Conservation (phyloP, 2,113 vertebrate species). For the Saimiri boliviensis region DNA sequence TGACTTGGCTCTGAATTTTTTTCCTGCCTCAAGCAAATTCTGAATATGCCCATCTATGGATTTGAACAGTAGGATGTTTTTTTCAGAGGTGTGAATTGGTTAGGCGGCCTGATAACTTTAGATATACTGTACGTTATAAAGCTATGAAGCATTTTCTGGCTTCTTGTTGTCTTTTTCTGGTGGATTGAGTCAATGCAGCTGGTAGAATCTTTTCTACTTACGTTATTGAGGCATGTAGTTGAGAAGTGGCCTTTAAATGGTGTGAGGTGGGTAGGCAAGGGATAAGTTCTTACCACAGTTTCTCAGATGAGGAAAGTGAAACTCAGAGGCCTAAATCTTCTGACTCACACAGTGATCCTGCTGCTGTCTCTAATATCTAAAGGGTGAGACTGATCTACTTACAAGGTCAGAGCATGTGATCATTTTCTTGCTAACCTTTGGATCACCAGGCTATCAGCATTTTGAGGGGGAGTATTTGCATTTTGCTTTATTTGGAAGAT, state of each 20-base stretch:
- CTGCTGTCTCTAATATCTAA: background rate
- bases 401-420: background rate
- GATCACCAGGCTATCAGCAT: background rate
- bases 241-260: slow-evolving; percentile 29
- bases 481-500: slow-evolving; percentile 51
- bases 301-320: slow-evolving; percentile 23
- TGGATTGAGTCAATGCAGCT: slow-evolving; percentile 30
- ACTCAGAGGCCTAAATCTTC: slow-evolving; percentile 11
- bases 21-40: background rate
- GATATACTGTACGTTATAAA: background rate
- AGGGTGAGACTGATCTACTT: background rate
- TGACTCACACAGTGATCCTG: background rate
- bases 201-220: slow-evolving; percentile 14
- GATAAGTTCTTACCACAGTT: slow-evolving; percentile 9
- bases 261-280: background rate
- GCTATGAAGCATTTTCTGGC: slow-evolving; percentile 1
- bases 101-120: background rate
- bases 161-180: slow-evolving; percentile 24
- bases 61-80: background rate
- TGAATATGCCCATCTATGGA: slow-evolving; percentile 23
- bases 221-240: background rate
- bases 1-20: slow-evolving; percentile 57
- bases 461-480: background rate
- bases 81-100: slow-evolving; percentile 15
- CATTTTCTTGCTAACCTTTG: background rate